A percentile compares a stretch with the other conserved stretches of the same genome.
These are phyloP conservation scores for Narcine bancroftii DNA, from an alignment of 2,113 vertebrate genomes.

Conservation along the genomic window DNA sequence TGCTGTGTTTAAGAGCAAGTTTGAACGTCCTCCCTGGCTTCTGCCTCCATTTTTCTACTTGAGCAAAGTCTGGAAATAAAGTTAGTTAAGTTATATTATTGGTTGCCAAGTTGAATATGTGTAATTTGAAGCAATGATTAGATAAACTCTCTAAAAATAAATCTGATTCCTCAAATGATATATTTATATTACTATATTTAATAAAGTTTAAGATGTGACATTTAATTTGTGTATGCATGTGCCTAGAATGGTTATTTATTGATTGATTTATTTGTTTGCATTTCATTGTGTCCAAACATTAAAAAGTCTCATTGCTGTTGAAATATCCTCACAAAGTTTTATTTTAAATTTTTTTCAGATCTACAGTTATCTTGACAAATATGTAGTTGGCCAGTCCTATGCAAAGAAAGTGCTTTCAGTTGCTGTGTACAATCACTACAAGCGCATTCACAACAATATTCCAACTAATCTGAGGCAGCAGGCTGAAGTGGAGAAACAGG, in stretches of 20 bases:
- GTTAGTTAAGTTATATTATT: background rate
- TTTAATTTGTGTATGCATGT: background rate
- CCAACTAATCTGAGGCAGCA: conserved; percentile 79
- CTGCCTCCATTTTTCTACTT: background rate
- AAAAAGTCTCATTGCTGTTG: conserved; percentile 10
- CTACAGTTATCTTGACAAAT: conserved; percentile 96
- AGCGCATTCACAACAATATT: conserved; percentile 96
- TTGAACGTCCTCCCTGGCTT: background rate
- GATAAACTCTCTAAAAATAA: background rate
- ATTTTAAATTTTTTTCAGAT: conserved; percentile 64
- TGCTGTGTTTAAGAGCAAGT: background rate
- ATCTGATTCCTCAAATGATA: background rate
- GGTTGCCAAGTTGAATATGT: too few species aligned
- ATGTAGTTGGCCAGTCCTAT: conserved; percentile 91
- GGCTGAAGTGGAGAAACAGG: conserved; percentile 84
- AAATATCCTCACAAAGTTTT: background rate
- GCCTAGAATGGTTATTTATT: background rate
- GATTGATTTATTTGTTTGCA: too few species aligned
- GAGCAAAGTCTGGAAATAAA: background rate
- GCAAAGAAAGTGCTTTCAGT: conserved; percentile 97
- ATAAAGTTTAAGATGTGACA: background rate
- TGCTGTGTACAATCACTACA: conserved; percentile 97
- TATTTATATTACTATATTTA: background rate
- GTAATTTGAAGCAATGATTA: background rate
- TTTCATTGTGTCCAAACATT: background rate